Percentiles rank a stretch among this genome's conserved stretches.
Evolutionary conservation across 2,888 invertebrate species (phyloP).

Genomic region (Drosophila anomelani): DNA sequence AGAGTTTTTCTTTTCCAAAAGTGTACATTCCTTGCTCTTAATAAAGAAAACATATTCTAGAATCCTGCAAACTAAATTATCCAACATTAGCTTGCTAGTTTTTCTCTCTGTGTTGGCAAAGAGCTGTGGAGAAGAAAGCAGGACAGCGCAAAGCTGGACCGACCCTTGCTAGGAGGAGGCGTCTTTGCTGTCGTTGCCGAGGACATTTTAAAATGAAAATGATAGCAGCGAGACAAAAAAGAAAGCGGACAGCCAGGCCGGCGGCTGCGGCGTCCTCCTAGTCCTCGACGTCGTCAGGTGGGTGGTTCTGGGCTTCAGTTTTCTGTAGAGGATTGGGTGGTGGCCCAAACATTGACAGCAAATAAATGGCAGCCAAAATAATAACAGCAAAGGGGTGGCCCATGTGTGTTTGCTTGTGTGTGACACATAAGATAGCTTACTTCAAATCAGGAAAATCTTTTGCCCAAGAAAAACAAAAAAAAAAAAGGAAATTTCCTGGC

Average conservation of each 20-base stretch:
- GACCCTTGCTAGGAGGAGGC: constrained; percentile 68
- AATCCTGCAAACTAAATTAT: neutral
- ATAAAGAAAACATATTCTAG: fast-evolving
- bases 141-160: constrained; percentile 59
- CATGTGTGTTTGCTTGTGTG: constrained; percentile 19
- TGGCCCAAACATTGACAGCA: constrained; percentile 80
- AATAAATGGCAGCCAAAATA: constrained; percentile 82
- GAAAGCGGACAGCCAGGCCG: constrained; percentile 46
- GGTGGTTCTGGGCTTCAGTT: constrained; percentile 7
- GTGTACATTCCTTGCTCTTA: fast-evolving
- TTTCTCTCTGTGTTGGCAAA: neutral
- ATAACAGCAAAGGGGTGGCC: constrained; percentile 81
- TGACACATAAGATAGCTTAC: constrained; percentile 22
- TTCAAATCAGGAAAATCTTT: constrained; percentile 40
- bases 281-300: constrained; percentile 12
- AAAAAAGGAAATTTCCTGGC: constrained; percentile 29
- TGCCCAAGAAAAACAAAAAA: neutral
- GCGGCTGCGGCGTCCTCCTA: constrained; percentile 28
- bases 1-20: fast-evolving
- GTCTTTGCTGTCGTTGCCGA: constrained; percentile 42
- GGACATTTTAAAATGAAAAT: constrained; percentile 82
- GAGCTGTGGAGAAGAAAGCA: constrained; percentile 18
- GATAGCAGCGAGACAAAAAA: constrained; percentile 55
- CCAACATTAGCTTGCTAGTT: fast-evolving
- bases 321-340: constrained; percentile 43